A percentile compares a stretch with the other conserved stretches of the same genome.
Evolutionary conservation across 1,140 invertebrate genomes (phyloP).

Genomic region (Phocides pigmalion): DNA sequence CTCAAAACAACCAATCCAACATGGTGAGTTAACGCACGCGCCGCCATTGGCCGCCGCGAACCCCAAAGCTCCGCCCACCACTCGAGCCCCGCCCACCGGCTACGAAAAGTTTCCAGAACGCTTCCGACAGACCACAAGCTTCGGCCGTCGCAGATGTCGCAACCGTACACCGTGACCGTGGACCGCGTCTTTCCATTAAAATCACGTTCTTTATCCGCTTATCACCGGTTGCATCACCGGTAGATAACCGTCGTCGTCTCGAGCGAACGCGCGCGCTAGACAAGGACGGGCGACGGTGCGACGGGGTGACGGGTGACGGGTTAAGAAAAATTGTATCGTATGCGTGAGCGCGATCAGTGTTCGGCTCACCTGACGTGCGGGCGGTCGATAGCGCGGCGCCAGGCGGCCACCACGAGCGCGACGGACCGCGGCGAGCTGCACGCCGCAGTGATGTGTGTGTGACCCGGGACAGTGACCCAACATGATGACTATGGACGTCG

Average conservation of each 20-base stretch:
- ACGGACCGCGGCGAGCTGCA: conserved; percentile 48
- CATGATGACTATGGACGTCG: conserved; percentile 84
- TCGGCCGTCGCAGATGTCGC: conserved; percentile 45
- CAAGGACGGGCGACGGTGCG: conserved; percentile 49
- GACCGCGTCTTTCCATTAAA: conserved; percentile 53
- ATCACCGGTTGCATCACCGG: conserved; percentile 56
- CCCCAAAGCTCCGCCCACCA: conserved; percentile 45
- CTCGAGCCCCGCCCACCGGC: conserved; percentile 45
- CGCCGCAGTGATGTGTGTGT: conserved; percentile 71
- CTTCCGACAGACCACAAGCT: conserved; percentile 47
- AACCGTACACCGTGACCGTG: conserved; percentile 41
- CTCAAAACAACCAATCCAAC: conserved; percentile 70
- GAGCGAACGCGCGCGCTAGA: conserved; percentile 42
- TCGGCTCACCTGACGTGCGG: conserved; percentile 65
- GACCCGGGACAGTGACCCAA: conserved; percentile 58
- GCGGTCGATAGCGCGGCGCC: conserved; percentile 41
- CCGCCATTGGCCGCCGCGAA: conserved; percentile 54
- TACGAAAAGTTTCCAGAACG: conserved; percentile 53
- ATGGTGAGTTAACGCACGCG: conserved; percentile 37
- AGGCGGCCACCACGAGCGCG: conserved; percentile 48
- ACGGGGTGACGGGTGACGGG: conserved; percentile 57
- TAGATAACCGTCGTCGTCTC: conserved; percentile 55
- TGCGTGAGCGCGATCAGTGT: conserved; percentile 60
- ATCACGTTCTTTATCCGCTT: conserved; percentile 58
- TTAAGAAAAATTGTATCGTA: conserved; percentile 58